Evolutionary conservation across 2,797 vertebrate species (phyloP).

Genomic region (Rhyacichthys aspro): DNA sequence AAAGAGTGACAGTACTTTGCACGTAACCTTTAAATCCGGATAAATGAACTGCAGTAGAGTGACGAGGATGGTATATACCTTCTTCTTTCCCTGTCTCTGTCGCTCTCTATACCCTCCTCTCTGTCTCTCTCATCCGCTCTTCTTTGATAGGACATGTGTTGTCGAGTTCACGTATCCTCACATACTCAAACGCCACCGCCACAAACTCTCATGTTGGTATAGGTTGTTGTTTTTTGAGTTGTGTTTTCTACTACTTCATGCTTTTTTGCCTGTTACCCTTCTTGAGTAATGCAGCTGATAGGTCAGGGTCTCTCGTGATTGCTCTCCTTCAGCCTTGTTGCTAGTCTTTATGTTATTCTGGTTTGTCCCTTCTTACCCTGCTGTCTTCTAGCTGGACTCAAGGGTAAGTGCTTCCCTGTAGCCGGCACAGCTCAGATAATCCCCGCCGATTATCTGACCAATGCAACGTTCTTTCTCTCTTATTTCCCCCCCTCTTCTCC

Average conservation of each 20-base stretch:
- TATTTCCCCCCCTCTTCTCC: constrained; percentile 54
- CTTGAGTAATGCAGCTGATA: constrained; percentile 95
- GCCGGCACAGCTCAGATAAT: constrained; percentile 99
- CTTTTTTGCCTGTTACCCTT: constrained; percentile 89
- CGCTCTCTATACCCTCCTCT: constrained; percentile 16
- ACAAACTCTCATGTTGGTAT: constrained; percentile 80
- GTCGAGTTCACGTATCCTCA: constrained; percentile 70
- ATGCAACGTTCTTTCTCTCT: constrained; percentile 95
- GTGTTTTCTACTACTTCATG: constrained; percentile 93
- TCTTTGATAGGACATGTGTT: constrained; percentile 60
- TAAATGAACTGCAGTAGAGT: constrained; percentile 79
- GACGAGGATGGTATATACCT: constrained; percentile 68
- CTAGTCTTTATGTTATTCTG: constrained; percentile 99
- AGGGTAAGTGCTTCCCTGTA: constrained; percentile 99
- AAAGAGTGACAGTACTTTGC: constrained; percentile 53
- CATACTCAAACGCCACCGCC: constrained; percentile 76
- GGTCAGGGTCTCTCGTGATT: constrained; percentile 98
- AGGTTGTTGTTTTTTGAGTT: constrained; percentile 81
- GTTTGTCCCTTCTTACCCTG: constrained; percentile 99
- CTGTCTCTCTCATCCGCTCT: constrained; percentile 35
- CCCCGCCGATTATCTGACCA: constrained; percentile 99
- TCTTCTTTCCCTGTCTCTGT: constrained; percentile 45
- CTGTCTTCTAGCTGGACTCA: constrained; percentile 99
- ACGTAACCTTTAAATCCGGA: constrained; percentile 58
- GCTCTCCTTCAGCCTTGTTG: constrained; percentile 99